phyloP scores from a whole-genome alignment of 1,140 invertebrate species.

The Trichomalopsis sarcophagae region DNA sequence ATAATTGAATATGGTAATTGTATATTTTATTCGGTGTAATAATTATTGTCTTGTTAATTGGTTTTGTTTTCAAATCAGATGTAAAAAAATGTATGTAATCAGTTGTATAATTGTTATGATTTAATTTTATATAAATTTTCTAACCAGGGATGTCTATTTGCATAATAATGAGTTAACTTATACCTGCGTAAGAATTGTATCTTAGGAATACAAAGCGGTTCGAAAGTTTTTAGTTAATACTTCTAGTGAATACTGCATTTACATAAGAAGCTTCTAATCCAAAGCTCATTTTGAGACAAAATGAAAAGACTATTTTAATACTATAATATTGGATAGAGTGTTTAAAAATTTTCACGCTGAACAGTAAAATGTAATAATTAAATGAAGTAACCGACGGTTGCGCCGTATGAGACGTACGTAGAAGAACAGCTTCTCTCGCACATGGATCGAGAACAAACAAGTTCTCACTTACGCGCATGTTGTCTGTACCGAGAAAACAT shows the following conservation, averaged over 20 bases:
- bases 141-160: conserved; percentile 8
- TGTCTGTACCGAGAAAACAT: background rate
- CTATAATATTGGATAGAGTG: conserved; percentile 26
- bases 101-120: conserved; percentile 11
- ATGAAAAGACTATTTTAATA: conserved; percentile 50
- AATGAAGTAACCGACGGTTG: background rate
- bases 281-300: conserved; percentile 41
- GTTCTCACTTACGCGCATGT: background rate
- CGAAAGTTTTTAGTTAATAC: conserved; percentile 31
- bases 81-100: background rate
- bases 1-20: background rate
- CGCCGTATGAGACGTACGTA: conserved; percentile 12
- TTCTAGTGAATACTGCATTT: conserved; percentile 45
- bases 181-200: conserved; percentile 23
- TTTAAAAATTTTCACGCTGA: conserved; percentile 16
- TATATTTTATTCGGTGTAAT: background rate
- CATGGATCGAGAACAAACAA: background rate
- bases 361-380: conserved; percentile 2
- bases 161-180: conserved; percentile 12
- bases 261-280: conserved; percentile 32
- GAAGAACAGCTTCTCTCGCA: conserved; percentile 17
- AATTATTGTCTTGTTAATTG: background rate
- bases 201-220: conserved; percentile 25
- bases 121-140: conserved; percentile 9
- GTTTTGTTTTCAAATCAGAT: background rate